Base-by-base conservation (phyloP, 2,888 invertebrate species). In the Cephus sareptanus region DNA sequence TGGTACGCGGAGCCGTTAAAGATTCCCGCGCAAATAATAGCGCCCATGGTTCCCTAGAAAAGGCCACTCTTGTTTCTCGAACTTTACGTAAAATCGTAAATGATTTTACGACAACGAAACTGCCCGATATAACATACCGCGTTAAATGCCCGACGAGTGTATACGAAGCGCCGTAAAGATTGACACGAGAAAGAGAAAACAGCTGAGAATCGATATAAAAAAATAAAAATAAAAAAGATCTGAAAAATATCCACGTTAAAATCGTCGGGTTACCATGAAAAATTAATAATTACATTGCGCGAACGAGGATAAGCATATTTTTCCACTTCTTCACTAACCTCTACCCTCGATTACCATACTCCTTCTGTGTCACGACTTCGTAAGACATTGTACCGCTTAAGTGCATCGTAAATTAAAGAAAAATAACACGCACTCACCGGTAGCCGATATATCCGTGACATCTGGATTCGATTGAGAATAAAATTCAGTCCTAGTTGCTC, bases 371-470 rank as follows among this genome's bases (percentile, higher is more conserved):
- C 56, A 40, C 15, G 23, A 23, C 23, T 56, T 6, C 23, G 23
- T 9, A 9, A 0, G 2, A 56, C 23, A 23, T 56, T 56, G 15
- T 15, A 56, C 0, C 9, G 56, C 56, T 23, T 2, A 3, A 56
- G 9, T 23, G 23, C 3, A 56, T 6, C 9, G 9, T 56, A 23
- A 6, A 2, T 15, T 56, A 23, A 56, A 56, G 9, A 56, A 1
- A 56, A 23, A 56, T 56, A 56, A 3, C 71, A 11, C 34, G 23
- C 74, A 74, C 74, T 74, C 74, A 74, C 74, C 74, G 1, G 9
- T 3, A 33, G 75, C 68, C 77, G 69, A 31, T 77, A 77, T 77
- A 77, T 77, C 77, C 77, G 74, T 71, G 71, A 77, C 75, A 75
- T 40, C 31, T 74, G 75, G 69, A 75, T 70, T 37, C 37, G 74